phyloP scores from a whole-genome alignment of 2,888 invertebrate genomes.

The Acronicta psi region DNA sequence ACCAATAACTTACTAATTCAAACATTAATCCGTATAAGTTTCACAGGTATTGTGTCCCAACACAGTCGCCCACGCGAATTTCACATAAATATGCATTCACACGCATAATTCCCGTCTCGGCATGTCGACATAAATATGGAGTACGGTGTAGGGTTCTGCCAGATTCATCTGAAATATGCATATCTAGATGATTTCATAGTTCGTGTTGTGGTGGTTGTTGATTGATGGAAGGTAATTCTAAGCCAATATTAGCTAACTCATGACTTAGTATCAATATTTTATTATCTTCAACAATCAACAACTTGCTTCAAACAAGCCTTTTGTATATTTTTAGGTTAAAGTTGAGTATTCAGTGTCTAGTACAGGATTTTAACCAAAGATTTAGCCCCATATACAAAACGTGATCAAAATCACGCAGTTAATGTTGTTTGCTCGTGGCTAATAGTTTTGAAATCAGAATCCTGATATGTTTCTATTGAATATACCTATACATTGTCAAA shows the following conservation, averaged over 20 bases:
- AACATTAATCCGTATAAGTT: slow-evolving; percentile 54
- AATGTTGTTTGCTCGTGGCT: too few species aligned
- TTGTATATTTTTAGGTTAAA: too few species aligned
- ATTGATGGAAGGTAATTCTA: neutral
- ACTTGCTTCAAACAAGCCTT: too few species aligned
- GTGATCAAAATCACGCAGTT: too few species aligned
- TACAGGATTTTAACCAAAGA: too few species aligned
- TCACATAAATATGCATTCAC: slow-evolving; percentile 77
- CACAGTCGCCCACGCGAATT: slow-evolving; percentile 59
- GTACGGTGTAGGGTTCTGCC: slow-evolving; percentile 61
- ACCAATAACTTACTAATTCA: slow-evolving; percentile 51
- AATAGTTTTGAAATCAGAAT: too few species aligned
- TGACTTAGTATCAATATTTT: too few species aligned
- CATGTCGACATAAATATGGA: slow-evolving; percentile 67
- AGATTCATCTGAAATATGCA: slow-evolving; percentile 5
- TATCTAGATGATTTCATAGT: slow-evolving; percentile 16
- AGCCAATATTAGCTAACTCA: neutral
- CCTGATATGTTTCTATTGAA: too few species aligned
- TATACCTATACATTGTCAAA: too few species aligned
- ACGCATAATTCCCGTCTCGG: slow-evolving; percentile 69
- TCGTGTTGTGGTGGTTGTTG: slow-evolving; percentile 1
- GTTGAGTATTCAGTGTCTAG: too few species aligned
- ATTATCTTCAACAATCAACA: too few species aligned
- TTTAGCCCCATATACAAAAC: too few species aligned
- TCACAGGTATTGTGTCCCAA: slow-evolving; percentile 40